These are phyloP conservation scores for Sipha maydis DNA, from an alignment of 2,888 invertebrate genomes.

Conservation along the genomic window DNA sequence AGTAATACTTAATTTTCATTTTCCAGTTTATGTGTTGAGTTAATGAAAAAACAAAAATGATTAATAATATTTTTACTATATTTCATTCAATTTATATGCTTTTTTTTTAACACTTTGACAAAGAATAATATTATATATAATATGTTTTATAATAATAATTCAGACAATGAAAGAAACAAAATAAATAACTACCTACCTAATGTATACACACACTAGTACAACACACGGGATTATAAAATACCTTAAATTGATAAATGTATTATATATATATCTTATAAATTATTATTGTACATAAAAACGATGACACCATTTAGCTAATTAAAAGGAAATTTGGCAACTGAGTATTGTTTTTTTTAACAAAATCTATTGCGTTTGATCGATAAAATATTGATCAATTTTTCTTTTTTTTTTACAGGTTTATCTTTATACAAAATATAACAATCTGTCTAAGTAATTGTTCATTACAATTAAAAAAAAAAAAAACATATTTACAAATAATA, in stretches of 20 bases:
- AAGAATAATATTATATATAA: slow-evolving; percentile 37
- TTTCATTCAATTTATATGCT: slow-evolving; percentile 26
- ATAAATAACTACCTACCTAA: slow-evolving; percentile 58
- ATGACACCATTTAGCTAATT: slow-evolving; percentile 32
- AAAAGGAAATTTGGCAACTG: slow-evolving; percentile 25
- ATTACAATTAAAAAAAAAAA: slow-evolving; percentile 1
- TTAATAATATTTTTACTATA: slow-evolving; percentile 51
- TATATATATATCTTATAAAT: background rate
- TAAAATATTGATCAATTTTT: background rate
- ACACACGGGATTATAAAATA: slow-evolving; percentile 54
- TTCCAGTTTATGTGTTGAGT: no score
- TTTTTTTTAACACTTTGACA: slow-evolving; percentile 31
- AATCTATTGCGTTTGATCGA: background rate
- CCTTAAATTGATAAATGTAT: background rate
- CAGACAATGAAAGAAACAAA: slow-evolving; percentile 50
- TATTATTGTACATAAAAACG: slow-evolving; percentile 22
- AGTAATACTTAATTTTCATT: no score
- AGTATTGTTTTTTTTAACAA: background rate
- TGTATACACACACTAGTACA: slow-evolving; percentile 58
- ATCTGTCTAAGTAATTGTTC: background rate
- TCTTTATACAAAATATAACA: slow-evolving; percentile 40
- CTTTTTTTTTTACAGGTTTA: slow-evolving; percentile 4
- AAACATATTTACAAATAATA: slow-evolving; percentile 67
- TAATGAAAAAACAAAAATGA: background rate
- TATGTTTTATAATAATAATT: slow-evolving; percentile 21